Evolutionary conservation across 2,113 vertebrate species (phyloP).

Genomic region (Xerus inauris): DNA sequence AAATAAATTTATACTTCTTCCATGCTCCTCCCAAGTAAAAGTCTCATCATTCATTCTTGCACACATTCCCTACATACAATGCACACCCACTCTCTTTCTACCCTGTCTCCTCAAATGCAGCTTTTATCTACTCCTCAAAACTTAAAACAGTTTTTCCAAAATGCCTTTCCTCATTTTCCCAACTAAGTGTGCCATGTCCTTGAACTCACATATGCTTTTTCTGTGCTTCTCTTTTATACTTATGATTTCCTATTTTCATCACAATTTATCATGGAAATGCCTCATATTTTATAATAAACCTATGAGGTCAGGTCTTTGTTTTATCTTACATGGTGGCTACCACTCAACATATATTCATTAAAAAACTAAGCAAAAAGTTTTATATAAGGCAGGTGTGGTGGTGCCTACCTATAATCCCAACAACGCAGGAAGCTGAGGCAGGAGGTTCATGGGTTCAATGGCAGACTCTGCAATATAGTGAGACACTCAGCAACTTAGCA

Average conservation of each 20-base stretch:
- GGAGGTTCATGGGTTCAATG: background rate
- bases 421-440: background rate
- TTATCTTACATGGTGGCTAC: background rate
- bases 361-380: background rate
- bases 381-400: background rate
- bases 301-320: background rate
- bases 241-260: background rate
- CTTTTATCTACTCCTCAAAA: background rate
- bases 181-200: background rate
- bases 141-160: background rate
- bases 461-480: background rate
- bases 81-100: background rate
- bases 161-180: conserved; percentile 1
- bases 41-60: background rate
- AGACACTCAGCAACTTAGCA: background rate
- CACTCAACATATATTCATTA: background rate
- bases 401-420: background rate
- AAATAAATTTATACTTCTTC: conserved; percentile 37
- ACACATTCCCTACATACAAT: background rate
- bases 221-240: background rate
- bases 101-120: background rate
- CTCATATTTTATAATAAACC: background rate
- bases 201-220: background rate
- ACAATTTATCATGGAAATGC: background rate
- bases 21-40: background rate